Base-by-base conservation (phyloP, 2,888 invertebrate species). In the Sinohyriopsis cumingii region DNA sequence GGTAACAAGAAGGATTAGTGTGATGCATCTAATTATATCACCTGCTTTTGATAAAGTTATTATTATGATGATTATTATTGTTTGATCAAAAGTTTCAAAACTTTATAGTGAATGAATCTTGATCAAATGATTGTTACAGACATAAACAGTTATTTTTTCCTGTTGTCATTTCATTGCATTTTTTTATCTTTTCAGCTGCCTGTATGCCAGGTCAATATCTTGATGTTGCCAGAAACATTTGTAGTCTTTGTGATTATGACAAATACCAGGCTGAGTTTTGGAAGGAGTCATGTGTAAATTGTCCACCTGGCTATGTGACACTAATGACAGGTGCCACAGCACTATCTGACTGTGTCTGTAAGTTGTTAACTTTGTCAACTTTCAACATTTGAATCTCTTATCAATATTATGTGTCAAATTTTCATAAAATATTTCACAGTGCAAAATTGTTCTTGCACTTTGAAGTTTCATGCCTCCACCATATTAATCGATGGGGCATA, bases 181-280 rank as follows among this genome's bases (percentile, higher is more conserved):
- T 22, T 63, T 20, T 67, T 20, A 63, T 19, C 61, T 4, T 73
- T 75, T 55, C 68, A 79, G 78, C 74, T 63, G 73, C 70, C 33
- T 78, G 77, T 67, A 5, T 96, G 25, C 94, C 96, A 76, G 98
- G 98, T 72, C 95, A 95, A 1, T 97, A 92, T 91, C 95, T 95
- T 85, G 94, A 96, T 79, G 93, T 79, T 25, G 75, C 93, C 62
- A 65, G 93, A 20, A 66, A 68, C 5, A 28, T 33, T 53, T 98
- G 98, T 88, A 91, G 93, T 60, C 93, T 94, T 19, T 98, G 98
- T 86, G 94, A 83, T 1, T 78, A 85, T 45, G 90, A 90, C 55
- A 79, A 82, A 22, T 91, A 88, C 73, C 90, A 90, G 75, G 81
- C 85, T 55, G 66, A 80, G 25, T 71, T 80, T 25, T 89, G 87